These are phyloP conservation scores for Allacma fusca DNA, from an alignment of 2,888 invertebrate genomes.

Conservation along the genomic window DNA sequence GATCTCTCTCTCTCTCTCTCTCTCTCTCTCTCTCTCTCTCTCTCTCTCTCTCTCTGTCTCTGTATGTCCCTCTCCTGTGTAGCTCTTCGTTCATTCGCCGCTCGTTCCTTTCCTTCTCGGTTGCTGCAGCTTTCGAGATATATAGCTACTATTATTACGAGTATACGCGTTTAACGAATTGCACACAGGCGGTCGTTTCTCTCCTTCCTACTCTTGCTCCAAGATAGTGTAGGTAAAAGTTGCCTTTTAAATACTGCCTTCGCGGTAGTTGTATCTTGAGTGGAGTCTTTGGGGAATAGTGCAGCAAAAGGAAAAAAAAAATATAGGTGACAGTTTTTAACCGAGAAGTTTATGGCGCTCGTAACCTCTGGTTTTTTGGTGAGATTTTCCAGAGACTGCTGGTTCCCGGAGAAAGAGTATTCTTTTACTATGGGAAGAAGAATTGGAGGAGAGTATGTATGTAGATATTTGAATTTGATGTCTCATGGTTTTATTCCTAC, in stretches of 20 bases:
- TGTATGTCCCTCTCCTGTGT: too few species aligned
- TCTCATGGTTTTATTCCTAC: too few species aligned
- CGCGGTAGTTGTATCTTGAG: not conserved
- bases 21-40: not conserved
- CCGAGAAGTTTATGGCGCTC: not conserved
- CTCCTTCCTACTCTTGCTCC: not conserved
- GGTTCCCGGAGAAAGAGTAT: too few species aligned
- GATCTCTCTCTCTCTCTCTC: not conserved
- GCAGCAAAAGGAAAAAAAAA: not conserved
- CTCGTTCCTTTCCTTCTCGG: not conserved
- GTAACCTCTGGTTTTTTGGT: not conserved
- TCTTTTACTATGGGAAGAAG: too few species aligned
- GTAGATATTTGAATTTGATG: not conserved
- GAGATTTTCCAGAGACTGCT: not conserved
- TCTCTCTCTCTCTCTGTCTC: too few species aligned
- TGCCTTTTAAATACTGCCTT: not conserved
- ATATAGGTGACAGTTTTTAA: conserved; percentile 4
- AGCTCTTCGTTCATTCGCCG: not conserved
- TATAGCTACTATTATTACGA: not conserved
- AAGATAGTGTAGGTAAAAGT: not conserved
- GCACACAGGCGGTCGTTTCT: not conserved
- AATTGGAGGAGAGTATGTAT: not conserved
- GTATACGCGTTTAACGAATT: not conserved
- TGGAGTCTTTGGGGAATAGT: not conserved
- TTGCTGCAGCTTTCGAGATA: not conserved